Evolutionary conservation across 30 jellyfish, hydroid and myxozoan species (phyloP).

Genomic region (Aurelia aurita complex sp. Pacific): DNA sequence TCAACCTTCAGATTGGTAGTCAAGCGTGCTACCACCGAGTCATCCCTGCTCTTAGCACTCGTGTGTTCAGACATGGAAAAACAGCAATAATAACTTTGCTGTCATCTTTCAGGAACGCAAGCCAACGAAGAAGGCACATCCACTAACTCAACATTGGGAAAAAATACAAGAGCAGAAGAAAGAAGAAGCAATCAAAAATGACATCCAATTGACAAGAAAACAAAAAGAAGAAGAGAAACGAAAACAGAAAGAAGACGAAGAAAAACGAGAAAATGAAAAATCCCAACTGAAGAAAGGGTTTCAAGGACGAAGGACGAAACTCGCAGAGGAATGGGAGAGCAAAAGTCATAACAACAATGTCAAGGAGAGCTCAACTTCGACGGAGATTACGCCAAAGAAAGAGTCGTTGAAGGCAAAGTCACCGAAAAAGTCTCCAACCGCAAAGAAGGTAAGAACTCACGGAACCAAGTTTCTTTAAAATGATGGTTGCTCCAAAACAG

Average conservation of each 20-base stretch:
- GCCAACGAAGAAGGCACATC: slow-evolving; percentile 60
- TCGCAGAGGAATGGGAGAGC: slow-evolving; percentile 53
- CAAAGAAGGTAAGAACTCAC: slow-evolving; percentile 15
- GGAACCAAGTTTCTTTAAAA: too few relatives aligned
- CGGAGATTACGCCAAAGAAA: slow-evolving; percentile 20
- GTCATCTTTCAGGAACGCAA: slow-evolving; percentile 9
- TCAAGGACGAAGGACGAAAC: slow-evolving; percentile 48
- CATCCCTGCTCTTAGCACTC: too few relatives aligned
- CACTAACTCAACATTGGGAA: slow-evolving; percentile 70
- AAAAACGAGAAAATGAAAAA: slow-evolving; percentile 28
- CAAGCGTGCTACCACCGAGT: too few relatives aligned
- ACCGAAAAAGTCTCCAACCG: slow-evolving; percentile 51
- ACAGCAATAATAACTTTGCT: too few relatives aligned
- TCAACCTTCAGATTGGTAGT: too few relatives aligned
- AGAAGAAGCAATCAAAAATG: slow-evolving; percentile 40
- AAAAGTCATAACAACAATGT: slow-evolving; percentile 21
- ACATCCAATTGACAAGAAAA: slow-evolving; percentile 23
- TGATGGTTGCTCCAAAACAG: not conserved
- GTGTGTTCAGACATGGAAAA: too few relatives aligned
- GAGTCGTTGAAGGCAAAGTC: slow-evolving; percentile 33
- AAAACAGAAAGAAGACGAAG: slow-evolving; percentile 25
- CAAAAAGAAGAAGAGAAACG: slow-evolving; percentile 39
- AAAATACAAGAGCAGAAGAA: slow-evolving; percentile 45
- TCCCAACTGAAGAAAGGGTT: slow-evolving; percentile 29
- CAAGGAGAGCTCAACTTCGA: not conserved